phyloP scores from a whole-genome alignment of 2,797 vertebrate genomes.

The Sylvilagus floridanus region DNA sequence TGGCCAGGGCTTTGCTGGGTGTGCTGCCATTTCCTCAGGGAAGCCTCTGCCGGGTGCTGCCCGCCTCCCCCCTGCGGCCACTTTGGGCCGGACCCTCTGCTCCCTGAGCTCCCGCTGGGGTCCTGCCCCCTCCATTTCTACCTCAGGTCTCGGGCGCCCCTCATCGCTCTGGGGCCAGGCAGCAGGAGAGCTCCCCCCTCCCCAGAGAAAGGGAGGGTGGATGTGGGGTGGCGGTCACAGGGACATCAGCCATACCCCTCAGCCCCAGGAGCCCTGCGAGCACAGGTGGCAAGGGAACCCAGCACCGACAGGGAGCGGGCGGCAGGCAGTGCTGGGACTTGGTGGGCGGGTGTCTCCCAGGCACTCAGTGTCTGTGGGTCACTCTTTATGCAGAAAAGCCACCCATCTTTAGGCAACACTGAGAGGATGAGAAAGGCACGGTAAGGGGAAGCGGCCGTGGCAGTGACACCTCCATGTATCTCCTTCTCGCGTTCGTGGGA shows the following conservation, averaged over 20 bases:
- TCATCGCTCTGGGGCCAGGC: not conserved
- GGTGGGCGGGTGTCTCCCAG: not conserved
- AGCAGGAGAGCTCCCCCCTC: not conserved
- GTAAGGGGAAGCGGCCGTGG: not conserved
- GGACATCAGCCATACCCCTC: not conserved
- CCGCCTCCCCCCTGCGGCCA: not conserved
- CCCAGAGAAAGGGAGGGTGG: not conserved
- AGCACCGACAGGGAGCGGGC: not conserved
- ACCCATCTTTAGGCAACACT: not conserved
- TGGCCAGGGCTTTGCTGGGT: not conserved
- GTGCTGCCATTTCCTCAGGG: not conserved
- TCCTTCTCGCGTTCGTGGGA: not conserved
- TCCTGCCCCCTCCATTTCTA: not conserved
- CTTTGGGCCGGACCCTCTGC: not conserved
- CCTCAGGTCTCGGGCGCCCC: not conserved
- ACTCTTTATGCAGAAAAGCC: constrained; percentile 23
- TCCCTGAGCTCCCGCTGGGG: not conserved
- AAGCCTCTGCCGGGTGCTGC: constrained; percentile 22
- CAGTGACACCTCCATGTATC: too few relatives aligned
- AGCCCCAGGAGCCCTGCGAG: not conserved
- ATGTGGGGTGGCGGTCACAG: not conserved
- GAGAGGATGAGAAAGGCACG: not conserved
- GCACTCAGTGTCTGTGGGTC: not conserved
- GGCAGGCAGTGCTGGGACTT: not conserved
- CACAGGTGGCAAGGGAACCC: not conserved